Evolutionary conservation across 2,888 invertebrate genomes (phyloP), one percentile per base, ranked within the genome.

Genomic region (Chrysolina americana): DNA sequence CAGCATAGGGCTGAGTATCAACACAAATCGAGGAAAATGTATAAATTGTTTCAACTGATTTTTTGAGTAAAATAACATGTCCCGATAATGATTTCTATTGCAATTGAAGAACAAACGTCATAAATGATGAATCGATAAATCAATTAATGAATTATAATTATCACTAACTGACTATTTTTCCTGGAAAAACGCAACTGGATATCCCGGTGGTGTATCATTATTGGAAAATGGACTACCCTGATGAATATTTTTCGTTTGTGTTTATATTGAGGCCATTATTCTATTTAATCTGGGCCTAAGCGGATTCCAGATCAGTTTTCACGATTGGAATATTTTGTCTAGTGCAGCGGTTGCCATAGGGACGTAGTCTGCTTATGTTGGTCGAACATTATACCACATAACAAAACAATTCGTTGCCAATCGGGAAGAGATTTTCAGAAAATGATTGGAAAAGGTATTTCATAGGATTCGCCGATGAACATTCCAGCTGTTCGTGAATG

Each of bases 211-310:
- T 65, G 63, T 62, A 71, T 56, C 68, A 56, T 65, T 70, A 75
- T 70, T 72, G 23, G 66, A 62, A 21, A 74, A 70, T 63, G 70
- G 63, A 59, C 69, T 71, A 63, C 44, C 41, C 71, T 70, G 79
- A 78, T 73, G 80, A 78, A 81, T 82, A 82, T 82, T 82, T 82
- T 79, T 81, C 81, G 79, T 81, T 82, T 75, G 78, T 81, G 79
- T 83, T 83, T 81, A 82, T 83, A 83, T 80, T 76, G 79, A 73
- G 81, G 78, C 81, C 75, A 82, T 83, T 83, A 83, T 83, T 83
- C 80, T 82, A 80, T 83, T 83, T 83, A 83, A 83, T 83, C 83
- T 82, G 80, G 75, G 79, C 79, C 81, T 82, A 82, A 83, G 82
- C 83, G 82, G 83, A 83, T 83, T 83, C 76, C 78, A 78, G 78